A percentile compares a stretch with the other conserved stretches of the same genome.
Evolutionary conservation across 2,113 vertebrate species (phyloP).

Genomic region (Apteryx mantelli): DNA sequence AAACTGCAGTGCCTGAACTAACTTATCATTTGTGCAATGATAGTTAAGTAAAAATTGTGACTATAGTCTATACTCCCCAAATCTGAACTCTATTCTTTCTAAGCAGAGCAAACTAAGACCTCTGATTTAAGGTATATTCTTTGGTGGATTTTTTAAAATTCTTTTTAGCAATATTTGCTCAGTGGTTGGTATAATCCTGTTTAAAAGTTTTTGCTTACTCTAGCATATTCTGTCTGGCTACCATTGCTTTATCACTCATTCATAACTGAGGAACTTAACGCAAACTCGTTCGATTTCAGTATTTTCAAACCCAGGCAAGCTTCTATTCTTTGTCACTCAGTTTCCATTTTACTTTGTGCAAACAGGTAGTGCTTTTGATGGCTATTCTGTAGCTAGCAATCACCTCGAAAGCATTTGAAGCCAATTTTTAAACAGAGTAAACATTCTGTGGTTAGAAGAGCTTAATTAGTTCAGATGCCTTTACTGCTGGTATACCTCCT

Average conservation of each 20-base stretch:
- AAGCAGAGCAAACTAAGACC: not conserved
- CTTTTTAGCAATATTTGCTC: slow-evolving; percentile 1
- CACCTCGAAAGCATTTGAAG: slow-evolving; percentile 6
- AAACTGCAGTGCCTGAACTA: not conserved
- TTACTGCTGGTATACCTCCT: slow-evolving; percentile 1
- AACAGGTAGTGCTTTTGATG: slow-evolving; percentile 27
- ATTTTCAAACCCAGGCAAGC: not conserved
- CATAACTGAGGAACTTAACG: not conserved
- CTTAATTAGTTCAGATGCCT: slow-evolving; percentile 60
- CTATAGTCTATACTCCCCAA: not conserved
- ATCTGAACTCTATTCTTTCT: not conserved
- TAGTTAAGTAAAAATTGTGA: not conserved
- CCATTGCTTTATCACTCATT: slow-evolving; percentile 20
- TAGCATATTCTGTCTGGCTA: slow-evolving; percentile 30
- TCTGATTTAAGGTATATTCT: not conserved
- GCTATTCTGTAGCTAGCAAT: slow-evolving; percentile 12
- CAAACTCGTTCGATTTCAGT: too few relatives aligned
- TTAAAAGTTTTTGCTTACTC: not conserved
- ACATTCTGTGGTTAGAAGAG: slow-evolving; percentile 50
- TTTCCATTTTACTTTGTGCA: slow-evolving; percentile 37
- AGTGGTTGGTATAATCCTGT: slow-evolving; percentile 22
- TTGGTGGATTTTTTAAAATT: not conserved
- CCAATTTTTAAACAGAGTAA: slow-evolving; percentile 31
- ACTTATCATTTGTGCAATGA: not conserved
- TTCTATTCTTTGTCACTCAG: not conserved